Evolutionary conservation across 2,797 vertebrate genomes (phyloP).

Genomic region (Champsocephalus esox): DNA sequence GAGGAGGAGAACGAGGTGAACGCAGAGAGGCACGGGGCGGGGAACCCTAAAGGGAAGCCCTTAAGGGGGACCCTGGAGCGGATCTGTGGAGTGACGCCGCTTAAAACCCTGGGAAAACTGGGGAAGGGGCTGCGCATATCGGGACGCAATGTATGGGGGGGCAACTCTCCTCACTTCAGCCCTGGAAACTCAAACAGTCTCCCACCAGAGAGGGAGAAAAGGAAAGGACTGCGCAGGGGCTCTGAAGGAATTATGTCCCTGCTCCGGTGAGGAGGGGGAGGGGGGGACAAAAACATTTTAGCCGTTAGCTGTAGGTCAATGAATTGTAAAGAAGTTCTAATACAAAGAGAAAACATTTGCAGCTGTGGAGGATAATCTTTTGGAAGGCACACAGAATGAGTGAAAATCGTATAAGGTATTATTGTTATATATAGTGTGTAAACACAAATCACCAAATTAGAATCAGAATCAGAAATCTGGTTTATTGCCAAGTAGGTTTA

Average conservation of each 20-base stretch:
- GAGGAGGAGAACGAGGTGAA: slow-evolving; percentile 86
- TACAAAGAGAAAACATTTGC: neutral
- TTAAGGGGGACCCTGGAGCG: slow-evolving; percentile 85
- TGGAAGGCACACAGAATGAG: neutral
- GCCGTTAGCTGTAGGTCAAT: neutral
- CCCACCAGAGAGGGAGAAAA: slow-evolving; percentile 79
- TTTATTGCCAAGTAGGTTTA: no score
- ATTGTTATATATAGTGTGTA: neutral
- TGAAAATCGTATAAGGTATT: neutral
- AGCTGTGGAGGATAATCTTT: neutral
- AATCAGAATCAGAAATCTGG: no score
- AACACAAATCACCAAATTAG: neutral
- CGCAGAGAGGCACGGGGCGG: slow-evolving; percentile 76
- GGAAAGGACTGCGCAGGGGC: slow-evolving; percentile 83
- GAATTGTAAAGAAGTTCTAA: slow-evolving; percentile 3
- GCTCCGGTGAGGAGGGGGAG: slow-evolving; percentile 73
- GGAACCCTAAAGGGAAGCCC: slow-evolving; percentile 78
- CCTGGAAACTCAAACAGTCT: slow-evolving; percentile 74
- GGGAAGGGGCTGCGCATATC: slow-evolving; percentile 86
- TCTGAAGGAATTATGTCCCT: slow-evolving; percentile 91
- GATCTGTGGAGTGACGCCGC: slow-evolving; percentile 84
- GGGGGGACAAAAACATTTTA: slow-evolving; percentile 8
- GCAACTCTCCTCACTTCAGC: slow-evolving; percentile 71
- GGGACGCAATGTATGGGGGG: slow-evolving; percentile 81
- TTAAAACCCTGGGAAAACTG: slow-evolving; percentile 87